Conservation (phyloP, 1,140 invertebrate genomes). For the Drosophila novamexicana region DNA sequence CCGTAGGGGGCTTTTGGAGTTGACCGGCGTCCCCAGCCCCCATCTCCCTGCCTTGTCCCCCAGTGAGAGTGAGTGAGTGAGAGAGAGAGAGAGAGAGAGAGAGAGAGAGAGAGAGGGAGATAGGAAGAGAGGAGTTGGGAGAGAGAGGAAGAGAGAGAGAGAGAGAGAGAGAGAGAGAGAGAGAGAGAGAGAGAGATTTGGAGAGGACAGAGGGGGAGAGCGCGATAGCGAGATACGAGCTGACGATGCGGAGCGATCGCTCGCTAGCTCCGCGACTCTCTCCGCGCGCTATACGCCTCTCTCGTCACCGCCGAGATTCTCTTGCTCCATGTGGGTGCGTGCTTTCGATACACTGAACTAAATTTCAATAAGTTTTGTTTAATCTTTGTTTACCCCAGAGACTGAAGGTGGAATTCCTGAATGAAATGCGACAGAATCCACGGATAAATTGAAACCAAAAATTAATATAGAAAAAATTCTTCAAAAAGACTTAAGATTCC, state of each 20-base stretch:
- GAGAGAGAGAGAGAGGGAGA: not conserved
- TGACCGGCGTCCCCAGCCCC: not conserved
- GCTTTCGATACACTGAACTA: not conserved
- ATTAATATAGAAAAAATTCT: too few species aligned
- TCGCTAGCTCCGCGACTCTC: too few species aligned
- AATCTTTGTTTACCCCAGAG: too few species aligned
- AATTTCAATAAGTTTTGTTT: not conserved
- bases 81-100: not conserved
- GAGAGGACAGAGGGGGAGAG: not conserved
- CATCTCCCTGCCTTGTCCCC: not conserved
- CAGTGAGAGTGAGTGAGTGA: not conserved
- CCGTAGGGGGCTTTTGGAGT: not conserved
- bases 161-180: not conserved
- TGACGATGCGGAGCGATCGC: too few species aligned
- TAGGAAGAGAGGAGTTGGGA: not conserved
- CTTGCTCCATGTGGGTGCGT: not conserved
- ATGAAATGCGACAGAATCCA: too few species aligned
- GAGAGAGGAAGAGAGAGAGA: not conserved
- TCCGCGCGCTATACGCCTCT: too few species aligned
- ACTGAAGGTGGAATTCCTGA: too few species aligned
- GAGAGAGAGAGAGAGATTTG: not conserved
- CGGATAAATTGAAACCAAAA: too few species aligned
- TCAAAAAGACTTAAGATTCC: too few species aligned
- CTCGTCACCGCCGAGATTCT: too few species aligned
- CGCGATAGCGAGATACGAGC: too few species aligned